Evolutionary conservation across 2,888 invertebrate genomes (phyloP).

Genomic region (Sipunculus nudus): DNA sequence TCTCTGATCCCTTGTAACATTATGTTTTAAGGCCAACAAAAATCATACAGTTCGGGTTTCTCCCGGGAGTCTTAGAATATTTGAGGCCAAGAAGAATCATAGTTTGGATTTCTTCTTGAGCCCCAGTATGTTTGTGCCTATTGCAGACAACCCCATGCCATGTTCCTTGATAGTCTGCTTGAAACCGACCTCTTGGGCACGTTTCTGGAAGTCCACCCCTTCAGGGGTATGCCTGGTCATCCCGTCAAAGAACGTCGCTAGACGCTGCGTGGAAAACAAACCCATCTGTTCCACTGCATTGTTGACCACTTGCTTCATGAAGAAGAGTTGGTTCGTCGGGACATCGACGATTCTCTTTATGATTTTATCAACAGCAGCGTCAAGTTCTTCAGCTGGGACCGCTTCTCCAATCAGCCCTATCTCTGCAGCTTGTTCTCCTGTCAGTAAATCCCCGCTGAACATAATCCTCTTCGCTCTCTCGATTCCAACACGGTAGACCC

Average conservation of each 20-base stretch:
- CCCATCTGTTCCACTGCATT: constrained; percentile 40
- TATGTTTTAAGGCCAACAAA: no score
- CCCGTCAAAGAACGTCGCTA: constrained; percentile 42
- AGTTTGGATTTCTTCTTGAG: no score
- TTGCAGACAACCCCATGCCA: no score
- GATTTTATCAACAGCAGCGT: constrained; percentile 28
- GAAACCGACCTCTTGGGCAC: constrained; percentile 37
- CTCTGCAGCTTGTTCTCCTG: constrained; percentile 32
- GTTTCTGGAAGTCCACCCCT: constrained; percentile 37
- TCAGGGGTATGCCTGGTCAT: constrained; percentile 44
- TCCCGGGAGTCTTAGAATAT: no score
- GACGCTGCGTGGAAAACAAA: constrained; percentile 33
- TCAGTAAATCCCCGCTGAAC: constrained; percentile 37
- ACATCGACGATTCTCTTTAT: constrained; percentile 31
- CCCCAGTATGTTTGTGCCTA: no score
- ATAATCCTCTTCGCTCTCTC: constrained; percentile 42
- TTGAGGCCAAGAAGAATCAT: no score
- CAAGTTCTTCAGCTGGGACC: constrained; percentile 31
- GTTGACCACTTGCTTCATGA: constrained; percentile 43
- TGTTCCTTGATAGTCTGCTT: constrained; percentile 40
- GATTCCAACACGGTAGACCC: constrained; percentile 37
- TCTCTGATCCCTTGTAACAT: no score
- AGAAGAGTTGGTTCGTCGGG: constrained; percentile 44
- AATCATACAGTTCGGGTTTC: no score
- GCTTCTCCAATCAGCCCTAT: constrained; percentile 40